Percentiles rank a stretch among this genome's conserved stretches.
Conservation (phyloP, 2,797 vertebrate genomes). For the Toxotes lorentzi region DNA sequence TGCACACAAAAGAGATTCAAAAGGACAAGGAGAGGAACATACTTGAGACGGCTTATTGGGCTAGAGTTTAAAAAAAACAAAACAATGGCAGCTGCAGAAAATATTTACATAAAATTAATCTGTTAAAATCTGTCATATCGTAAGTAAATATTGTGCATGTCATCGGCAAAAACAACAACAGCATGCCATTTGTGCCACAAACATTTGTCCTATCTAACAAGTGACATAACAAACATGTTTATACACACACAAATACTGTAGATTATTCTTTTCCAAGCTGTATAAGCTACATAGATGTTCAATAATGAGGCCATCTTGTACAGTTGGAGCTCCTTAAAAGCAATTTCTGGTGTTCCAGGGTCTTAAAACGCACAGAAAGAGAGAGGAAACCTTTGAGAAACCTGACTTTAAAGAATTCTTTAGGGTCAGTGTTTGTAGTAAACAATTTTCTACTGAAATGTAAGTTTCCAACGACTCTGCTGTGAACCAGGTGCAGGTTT, state of each 20-base stretch:
- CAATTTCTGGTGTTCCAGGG: neutral
- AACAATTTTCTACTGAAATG: conserved; percentile 22
- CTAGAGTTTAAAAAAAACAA: neutral
- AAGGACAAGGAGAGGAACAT: neutral
- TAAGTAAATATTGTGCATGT: conserved; percentile 6
- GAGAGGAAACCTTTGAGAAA: neutral
- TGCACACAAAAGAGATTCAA: neutral
- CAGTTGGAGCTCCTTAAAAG: neutral
- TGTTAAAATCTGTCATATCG: neutral
- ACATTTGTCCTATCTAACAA: neutral
- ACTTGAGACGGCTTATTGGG: neutral
- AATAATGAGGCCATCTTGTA: neutral
- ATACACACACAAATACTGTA: neutral
- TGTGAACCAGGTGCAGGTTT: conserved; percentile 26
- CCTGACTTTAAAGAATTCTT: conserved; percentile 1
- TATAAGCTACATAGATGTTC: neutral
- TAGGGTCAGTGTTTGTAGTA: conserved; percentile 27
- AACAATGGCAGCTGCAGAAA: conserved; percentile 2
- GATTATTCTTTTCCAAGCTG: neutral
- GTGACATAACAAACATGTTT: neutral
- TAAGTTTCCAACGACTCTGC: conserved; percentile 21
- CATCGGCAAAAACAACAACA: neutral
- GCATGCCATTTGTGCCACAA: neutral
- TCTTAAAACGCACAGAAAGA: neutral
- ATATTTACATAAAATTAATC: neutral